phyloP scores from a whole-genome alignment of 2,113 vertebrate species.

The Urocynchramus pylzowi region DNA sequence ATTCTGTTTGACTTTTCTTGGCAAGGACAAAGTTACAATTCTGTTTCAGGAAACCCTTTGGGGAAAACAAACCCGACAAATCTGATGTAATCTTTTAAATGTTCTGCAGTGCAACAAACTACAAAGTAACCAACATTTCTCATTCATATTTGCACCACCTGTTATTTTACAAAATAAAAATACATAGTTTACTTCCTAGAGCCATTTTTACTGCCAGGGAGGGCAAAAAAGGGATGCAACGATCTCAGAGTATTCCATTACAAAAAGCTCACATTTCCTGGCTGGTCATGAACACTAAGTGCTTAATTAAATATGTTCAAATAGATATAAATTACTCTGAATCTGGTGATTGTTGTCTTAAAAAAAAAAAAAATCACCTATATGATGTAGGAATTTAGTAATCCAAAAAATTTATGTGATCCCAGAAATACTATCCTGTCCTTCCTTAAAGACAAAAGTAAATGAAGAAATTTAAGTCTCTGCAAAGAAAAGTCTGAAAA shows the following conservation, averaged over 20 bases:
- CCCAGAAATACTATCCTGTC: not conserved
- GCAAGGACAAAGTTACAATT: slow-evolving; percentile 7
- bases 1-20: not conserved
- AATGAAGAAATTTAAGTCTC: not conserved
- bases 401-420: not conserved
- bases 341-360: not conserved
- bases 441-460: not conserved
- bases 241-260: not conserved
- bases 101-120: not conserved
- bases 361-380: not conserved
- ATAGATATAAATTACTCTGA: not conserved
- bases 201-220: not conserved
- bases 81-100: not conserved
- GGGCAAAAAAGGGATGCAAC: not conserved
- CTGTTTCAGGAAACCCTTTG: not conserved
- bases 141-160: not conserved
- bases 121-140: not conserved
- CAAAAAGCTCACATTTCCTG: not conserved
- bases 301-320: not conserved
- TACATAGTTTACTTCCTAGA: not conserved
- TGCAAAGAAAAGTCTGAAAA: not conserved
- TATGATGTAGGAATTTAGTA: not conserved
- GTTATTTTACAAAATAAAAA: not conserved
- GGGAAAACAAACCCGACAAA: not conserved
- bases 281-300: not conserved